Evolutionary conservation across 2,113 vertebrate genomes (phyloP).

Genomic region (Chloebia gouldiae): DNA sequence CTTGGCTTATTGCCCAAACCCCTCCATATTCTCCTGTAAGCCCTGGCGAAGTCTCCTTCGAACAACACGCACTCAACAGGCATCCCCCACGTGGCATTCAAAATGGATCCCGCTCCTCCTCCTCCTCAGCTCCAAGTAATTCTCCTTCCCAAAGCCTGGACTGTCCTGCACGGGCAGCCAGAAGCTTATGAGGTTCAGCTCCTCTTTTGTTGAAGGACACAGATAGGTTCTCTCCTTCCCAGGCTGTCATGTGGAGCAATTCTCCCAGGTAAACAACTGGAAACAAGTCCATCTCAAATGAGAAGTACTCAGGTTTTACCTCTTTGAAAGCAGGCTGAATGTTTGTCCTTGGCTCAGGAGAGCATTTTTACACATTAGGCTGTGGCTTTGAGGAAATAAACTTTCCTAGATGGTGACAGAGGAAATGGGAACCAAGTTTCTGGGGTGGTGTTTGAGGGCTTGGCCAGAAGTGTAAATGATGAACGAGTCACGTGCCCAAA

Average conservation of each 20-base stretch:
- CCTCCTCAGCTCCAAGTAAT: background rate
- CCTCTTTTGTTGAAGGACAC: background rate
- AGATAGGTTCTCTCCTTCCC: background rate
- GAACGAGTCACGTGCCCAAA: accelerated
- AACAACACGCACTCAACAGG: background rate
- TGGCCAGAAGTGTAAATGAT: background rate
- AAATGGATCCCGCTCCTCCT: background rate
- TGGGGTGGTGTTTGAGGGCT: background rate
- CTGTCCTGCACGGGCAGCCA: background rate
- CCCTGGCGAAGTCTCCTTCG: background rate
- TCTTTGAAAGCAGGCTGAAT: background rate
- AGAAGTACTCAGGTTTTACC: background rate
- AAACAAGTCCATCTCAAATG: background rate
- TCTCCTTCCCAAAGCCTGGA: background rate
- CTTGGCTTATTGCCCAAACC: slow-evolving; percentile 25
- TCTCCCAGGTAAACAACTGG: background rate
- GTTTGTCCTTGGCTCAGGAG: background rate
- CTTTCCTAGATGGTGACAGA: background rate
- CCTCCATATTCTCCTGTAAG: background rate
- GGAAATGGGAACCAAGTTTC: background rate
- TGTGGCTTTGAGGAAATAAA: background rate
- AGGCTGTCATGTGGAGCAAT: background rate
- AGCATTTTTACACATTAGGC: background rate
- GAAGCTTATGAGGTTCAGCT: background rate
- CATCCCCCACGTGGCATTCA: background rate